phyloP scores from a whole-genome alignment of 2,888 invertebrate species.

The Megaustenia siamemsis region DNA sequence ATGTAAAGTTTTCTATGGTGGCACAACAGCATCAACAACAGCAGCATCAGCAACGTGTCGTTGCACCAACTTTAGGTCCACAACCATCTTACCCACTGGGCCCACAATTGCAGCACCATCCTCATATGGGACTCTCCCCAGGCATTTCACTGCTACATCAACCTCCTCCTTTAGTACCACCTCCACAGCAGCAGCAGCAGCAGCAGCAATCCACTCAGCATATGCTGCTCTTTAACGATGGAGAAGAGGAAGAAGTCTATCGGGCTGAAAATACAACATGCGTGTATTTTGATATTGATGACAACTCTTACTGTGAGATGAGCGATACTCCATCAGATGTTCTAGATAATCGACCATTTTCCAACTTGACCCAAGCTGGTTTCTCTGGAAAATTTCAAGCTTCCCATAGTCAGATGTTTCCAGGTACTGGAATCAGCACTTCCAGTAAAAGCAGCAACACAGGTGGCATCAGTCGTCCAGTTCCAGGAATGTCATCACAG shows the following conservation, averaged over 20 bases:
- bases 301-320: constrained; percentile 79
- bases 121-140: constrained; percentile 16
- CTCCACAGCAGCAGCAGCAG: constrained; percentile 48
- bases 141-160: constrained; percentile 45
- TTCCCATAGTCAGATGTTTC: constrained; percentile 35
- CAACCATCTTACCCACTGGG: constrained; percentile 2
- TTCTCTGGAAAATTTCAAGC: constrained; percentile 49
- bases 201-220: constrained; percentile 58
- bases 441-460: constrained; percentile 7
- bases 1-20: constrained; percentile 70
- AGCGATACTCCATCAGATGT: constrained; percentile 75
- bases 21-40: constrained; percentile 57
- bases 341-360: constrained; percentile 28
- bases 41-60: constrained; percentile 48
- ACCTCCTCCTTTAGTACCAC: constrained; percentile 37
- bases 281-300: constrained; percentile 76
- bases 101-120: constrained; percentile 44
- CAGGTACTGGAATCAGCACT: constrained; percentile 20
- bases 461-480: constrained; percentile 11
- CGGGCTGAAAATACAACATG: constrained; percentile 69
- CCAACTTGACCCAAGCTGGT: constrained; percentile 14
- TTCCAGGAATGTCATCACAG: background rate
- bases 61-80: constrained; percentile 7
- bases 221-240: constrained; percentile 75
- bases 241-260: constrained; percentile 73